Evolutionary conservation across 2,888 invertebrate species (phyloP), one percentile per base, ranked within the genome.

Genomic region (Lingula anatina): DNA sequence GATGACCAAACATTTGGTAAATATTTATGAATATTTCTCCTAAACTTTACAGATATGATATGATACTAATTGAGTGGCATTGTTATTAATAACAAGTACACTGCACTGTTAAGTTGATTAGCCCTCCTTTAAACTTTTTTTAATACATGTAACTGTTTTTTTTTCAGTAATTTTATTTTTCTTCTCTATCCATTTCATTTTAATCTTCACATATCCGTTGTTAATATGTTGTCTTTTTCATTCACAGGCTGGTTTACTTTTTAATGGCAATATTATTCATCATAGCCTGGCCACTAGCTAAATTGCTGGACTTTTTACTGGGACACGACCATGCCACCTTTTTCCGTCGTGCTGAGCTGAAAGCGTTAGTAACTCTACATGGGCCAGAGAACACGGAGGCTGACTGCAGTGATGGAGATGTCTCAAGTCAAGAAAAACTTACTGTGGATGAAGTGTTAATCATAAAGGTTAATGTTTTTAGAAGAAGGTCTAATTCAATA

Each of bases 361-460:
- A 74, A 55, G 75, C 67, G 12, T 49, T 75, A 36, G 72, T 75
- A 3, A 71, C 69, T 47, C 58, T 75, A 18, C 75, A 75, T 52
- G 73, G 73, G 5, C 57, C 60, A 5, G 39, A 38, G 5, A 44
- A 27, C 2, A 18, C 24, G 24, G 31, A 47, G 20, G 49, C 26
- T 2, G 2, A 15, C 2, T 43, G 2, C 26, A 47, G 47, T 25
- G 51, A 52, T 15, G 39, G 35, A 2, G 44, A 37, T 5, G 47
- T 44, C 1, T 28, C 47, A 7, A 40, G 49, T 5, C 56, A 56
- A 9, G 65, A 66, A 35, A 55, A 55, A 5, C 60, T 75, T 4
- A 57, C 66, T 1, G 37, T 54, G 15, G 75, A 75, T 53, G 75
- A 75, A 60, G 69, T 75, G 12, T 47, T 68, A 5, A 74, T 74